Evolutionary conservation across 2,888 invertebrate genomes (phyloP).

Genomic region (Corbicula japonica): DNA sequence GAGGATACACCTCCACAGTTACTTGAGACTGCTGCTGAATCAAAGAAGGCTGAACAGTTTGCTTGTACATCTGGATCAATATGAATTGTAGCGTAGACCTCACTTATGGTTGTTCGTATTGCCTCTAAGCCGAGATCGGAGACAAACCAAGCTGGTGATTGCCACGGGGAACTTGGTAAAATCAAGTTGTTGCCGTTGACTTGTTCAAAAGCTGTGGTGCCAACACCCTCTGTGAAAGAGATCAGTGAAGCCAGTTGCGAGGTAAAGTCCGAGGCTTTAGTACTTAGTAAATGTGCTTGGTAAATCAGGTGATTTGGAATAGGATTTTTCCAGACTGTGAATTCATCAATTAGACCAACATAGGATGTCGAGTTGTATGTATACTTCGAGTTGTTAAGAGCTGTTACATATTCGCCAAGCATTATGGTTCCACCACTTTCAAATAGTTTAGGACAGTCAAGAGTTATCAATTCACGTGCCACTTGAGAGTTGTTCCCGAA

Average conservation of each 20-base stretch:
- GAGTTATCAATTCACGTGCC: constrained; percentile 57
- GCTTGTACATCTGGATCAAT: constrained; percentile 42
- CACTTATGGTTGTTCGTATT: constrained; percentile 33
- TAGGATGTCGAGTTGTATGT: constrained; percentile 51
- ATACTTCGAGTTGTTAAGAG: constrained; percentile 52
- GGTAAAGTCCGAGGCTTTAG: constrained; percentile 70
- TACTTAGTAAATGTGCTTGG: constrained; percentile 72
- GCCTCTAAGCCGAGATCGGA: constrained; percentile 67
- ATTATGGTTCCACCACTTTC: constrained; percentile 67
- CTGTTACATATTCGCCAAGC: constrained; percentile 75
- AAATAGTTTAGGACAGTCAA: constrained; percentile 63
- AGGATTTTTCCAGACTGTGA: constrained; percentile 72
- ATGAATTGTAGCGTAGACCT: constrained; percentile 11
- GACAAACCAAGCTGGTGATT: constrained; percentile 72
- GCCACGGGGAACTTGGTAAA: constrained; percentile 77
- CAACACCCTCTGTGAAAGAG: constrained; percentile 74
- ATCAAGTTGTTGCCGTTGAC: constrained; percentile 68
- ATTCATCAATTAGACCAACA: constrained; percentile 72
- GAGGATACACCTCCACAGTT: constrained; percentile 56
- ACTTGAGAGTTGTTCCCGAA: constrained; percentile 64
- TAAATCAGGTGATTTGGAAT: constrained; percentile 70
- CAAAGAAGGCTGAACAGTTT: constrained; percentile 67
- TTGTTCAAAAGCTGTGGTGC: constrained; percentile 67
- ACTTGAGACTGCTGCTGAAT: constrained; percentile 44
- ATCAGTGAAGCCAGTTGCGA: constrained; percentile 65